These are phyloP conservation scores for Eutrigla gurnardus DNA, from an alignment of 2,797 vertebrate species.

Conservation along the genomic window DNA sequence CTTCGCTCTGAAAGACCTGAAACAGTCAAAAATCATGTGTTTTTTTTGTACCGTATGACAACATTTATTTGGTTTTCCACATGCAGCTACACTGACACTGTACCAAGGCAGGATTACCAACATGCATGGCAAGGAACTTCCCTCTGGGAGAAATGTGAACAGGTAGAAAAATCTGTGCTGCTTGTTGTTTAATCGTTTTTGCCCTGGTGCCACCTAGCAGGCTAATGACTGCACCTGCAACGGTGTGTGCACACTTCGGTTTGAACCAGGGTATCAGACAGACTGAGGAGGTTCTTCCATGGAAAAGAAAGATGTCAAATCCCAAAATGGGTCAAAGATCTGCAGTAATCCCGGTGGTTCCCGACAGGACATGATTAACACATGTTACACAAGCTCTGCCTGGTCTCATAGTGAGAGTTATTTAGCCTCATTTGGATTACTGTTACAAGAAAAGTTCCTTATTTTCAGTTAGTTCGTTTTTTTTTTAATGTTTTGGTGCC, in stretches of 20 bases:
- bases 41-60: neutral
- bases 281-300: neutral
- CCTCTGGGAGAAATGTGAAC: neutral
- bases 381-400: neutral
- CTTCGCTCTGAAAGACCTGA: neutral
- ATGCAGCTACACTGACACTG: neutral
- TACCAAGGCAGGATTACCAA: neutral
- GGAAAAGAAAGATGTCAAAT: neutral
- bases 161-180: neutral
- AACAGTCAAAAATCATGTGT: neutral
- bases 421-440: neutral
- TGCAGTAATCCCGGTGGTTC: neutral
- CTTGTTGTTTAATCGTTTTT: neutral
- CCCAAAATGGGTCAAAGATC: conserved; percentile 7
- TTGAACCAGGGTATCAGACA: neutral
- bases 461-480: neutral
- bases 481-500: neutral
- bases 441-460: neutral
- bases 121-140: neutral
- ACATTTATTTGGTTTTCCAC: neutral
- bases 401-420: neutral
- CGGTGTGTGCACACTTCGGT: neutral
- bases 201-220: neutral
- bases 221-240: neutral
- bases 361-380: neutral